Conservation (phyloP, 2,888 invertebrate genomes). For the Schizotus pectinicornis region DNA sequence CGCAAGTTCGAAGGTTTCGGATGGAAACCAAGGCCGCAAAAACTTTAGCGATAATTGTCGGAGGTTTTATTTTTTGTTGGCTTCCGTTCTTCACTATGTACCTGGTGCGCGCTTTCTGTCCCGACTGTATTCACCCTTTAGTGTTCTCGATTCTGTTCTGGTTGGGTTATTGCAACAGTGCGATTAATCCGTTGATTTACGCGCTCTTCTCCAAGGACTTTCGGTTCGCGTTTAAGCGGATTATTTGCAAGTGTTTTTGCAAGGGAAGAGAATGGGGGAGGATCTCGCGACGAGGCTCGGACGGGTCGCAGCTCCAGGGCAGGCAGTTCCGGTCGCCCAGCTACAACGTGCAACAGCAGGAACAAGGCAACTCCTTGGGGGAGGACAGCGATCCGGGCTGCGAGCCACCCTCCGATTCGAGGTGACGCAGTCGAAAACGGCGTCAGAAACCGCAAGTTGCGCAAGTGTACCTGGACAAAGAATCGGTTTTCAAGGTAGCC, state of each 20-base stretch:
- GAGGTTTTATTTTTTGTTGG: conserved; percentile 97
- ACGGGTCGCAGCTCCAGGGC: conserved; percentile 63
- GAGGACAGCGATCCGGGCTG: conserved; percentile 64
- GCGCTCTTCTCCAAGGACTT: conserved; percentile 95
- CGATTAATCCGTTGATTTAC: conserved; percentile 94
- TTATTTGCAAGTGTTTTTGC: conserved; percentile 86
- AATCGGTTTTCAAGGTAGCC: conserved; percentile 53
- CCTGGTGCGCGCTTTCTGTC: conserved; percentile 86
- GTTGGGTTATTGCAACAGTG: conserved; percentile 97
- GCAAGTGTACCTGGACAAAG: conserved; percentile 50
- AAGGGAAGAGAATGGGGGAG: conserved; percentile 56
- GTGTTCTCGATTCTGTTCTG: conserved; percentile 93
- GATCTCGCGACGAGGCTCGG: conserved; percentile 63
- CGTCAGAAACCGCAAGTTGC: conserved; percentile 35
- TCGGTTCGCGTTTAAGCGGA: conserved; percentile 88
- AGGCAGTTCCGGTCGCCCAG: conserved; percentile 63
- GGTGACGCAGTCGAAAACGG: conserved; percentile 61
- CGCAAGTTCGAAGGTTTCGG: conserved; percentile 87
- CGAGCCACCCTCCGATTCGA: conserved; percentile 61
- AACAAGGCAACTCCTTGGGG: conserved; percentile 62
- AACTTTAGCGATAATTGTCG: conserved; percentile 95
- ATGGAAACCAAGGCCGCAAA: conserved; percentile 98
- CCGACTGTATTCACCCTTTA: conserved; percentile 81
- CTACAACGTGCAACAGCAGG: conserved; percentile 63
- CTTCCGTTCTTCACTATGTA: conserved; percentile 96